phyloP scores from a whole-genome alignment of 2,113 vertebrate genomes.

The Agapornis roseicollis region DNA sequence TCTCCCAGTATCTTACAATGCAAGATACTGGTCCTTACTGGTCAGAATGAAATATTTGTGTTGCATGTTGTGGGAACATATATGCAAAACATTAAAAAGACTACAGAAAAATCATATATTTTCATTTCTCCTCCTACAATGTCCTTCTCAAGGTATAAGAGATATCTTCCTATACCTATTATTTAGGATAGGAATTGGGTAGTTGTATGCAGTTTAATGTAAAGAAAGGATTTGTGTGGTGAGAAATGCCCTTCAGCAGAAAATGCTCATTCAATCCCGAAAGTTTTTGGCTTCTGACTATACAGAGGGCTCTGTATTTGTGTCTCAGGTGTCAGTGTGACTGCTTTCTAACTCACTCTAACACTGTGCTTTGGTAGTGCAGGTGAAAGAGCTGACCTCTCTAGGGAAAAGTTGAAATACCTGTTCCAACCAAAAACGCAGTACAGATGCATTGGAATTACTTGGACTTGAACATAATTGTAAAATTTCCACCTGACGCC shows the following conservation, averaged over 20 bases:
- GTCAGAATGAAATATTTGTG: background rate
- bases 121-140: background rate
- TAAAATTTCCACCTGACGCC: conserved; percentile 34
- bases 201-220: background rate
- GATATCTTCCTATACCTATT: background rate
- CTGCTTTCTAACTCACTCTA: background rate
- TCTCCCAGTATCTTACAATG: background rate
- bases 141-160: background rate
- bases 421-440: background rate
- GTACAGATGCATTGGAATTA: background rate
- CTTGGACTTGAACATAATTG: conserved; percentile 29
- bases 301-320: background rate
- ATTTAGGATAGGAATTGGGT: background rate
- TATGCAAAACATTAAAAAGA: rapidly evolving
- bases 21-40: background rate
- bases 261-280: background rate
- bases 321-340: background rate
- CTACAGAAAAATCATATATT: background rate
- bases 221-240: background rate
- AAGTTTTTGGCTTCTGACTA: background rate
- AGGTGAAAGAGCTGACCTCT: background rate
- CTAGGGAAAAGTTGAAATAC: conserved; percentile 33
- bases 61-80: background rate
- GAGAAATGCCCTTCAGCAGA: background rate
- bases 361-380: background rate